Evolutionary conservation across 2,797 vertebrate species (phyloP), one percentile per base, ranked within the genome.

Genomic region (Rhabdophis nuchalis): DNA sequence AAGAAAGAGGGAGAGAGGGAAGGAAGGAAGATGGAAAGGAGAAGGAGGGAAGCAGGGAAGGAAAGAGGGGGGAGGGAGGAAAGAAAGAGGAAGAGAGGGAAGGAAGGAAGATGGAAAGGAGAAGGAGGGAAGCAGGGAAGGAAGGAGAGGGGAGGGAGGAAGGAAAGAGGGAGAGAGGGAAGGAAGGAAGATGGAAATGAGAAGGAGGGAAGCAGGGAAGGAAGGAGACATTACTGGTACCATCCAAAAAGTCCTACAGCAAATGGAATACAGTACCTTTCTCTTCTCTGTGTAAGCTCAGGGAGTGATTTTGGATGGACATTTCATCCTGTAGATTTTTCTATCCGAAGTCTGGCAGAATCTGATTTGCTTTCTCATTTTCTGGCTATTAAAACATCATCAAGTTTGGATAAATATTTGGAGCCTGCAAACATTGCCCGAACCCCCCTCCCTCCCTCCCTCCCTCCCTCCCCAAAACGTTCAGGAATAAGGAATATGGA

Each of bases 41-140:
- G 56, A 20, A 57, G 56, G 5, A 20, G 5, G 56, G 14, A 56
- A 18, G 12, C 46, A 53, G 11, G 52, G 52, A 53, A 53, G 50
- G 52, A 54, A 54, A 3, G 54, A 56, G 54, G 16, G 14, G 53
- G 13, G 3, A 16, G 54, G 13, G 0, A 54, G 18, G 5, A 20
- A 20, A 5, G 56, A 57, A 20, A 20, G 56, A 13, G 7, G 46
- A 50, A 50, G 46, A 6, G 46, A 6, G 46, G 16, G 1, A 56
- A 56, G 56, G 5, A 57, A 57, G 54, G 4, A 16, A 56, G 54
- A 54, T 3, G 14, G 52, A 14, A 16, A 16, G 54, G 16, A 16
- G 2, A 52, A 18, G 20, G 7, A 23, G 8, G 20, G 3, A 25
- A 1, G 20, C 2, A 25, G 1, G 7, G 0, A 23, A 3, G 20